These are phyloP conservation scores for Phymastichus coffea DNA, from an alignment of 1,140 invertebrate genomes.

Conservation along the genomic window DNA sequence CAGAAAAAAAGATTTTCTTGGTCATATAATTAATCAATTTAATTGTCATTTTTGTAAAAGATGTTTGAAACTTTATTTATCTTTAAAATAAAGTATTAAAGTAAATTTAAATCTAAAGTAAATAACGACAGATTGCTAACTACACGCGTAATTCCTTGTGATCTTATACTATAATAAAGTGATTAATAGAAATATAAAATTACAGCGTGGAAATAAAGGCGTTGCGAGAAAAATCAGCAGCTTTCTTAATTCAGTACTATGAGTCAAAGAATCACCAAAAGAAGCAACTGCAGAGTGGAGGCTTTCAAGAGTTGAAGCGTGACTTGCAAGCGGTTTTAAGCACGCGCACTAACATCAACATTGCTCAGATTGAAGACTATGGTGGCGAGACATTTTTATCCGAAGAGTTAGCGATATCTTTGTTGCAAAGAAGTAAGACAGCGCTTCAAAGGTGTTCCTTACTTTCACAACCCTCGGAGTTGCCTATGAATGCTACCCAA, in stretches of 20 bases:
- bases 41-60: too few species aligned
- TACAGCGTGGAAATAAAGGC: constrained; percentile 74
- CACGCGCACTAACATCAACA: constrained; percentile 88
- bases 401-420: constrained; percentile 91
- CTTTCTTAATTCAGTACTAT: constrained; percentile 84
- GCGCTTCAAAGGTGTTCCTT: constrained; percentile 87
- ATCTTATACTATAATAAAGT: too few species aligned
- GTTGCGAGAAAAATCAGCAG: constrained; percentile 72
- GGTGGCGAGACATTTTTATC: constrained; percentile 97
- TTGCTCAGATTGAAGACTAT: constrained; percentile 91
- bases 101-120: too few species aligned
- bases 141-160: constrained; percentile 32
- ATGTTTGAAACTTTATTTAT: too few species aligned
- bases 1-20: too few species aligned
- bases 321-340: constrained; percentile 93
- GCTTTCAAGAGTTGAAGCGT: constrained; percentile 87
- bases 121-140: too few species aligned
- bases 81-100: too few species aligned
- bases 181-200: constrained; percentile 30
- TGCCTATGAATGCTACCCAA: constrained; percentile 77
- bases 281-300: constrained; percentile 76
- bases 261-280: constrained; percentile 94
- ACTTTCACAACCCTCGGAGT: constrained; percentile 78
- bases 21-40: too few species aligned
- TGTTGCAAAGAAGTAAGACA: constrained; percentile 88